Base-by-base conservation (phyloP, 2,113 vertebrate species). In the Pedionomus torquatus region DNA sequence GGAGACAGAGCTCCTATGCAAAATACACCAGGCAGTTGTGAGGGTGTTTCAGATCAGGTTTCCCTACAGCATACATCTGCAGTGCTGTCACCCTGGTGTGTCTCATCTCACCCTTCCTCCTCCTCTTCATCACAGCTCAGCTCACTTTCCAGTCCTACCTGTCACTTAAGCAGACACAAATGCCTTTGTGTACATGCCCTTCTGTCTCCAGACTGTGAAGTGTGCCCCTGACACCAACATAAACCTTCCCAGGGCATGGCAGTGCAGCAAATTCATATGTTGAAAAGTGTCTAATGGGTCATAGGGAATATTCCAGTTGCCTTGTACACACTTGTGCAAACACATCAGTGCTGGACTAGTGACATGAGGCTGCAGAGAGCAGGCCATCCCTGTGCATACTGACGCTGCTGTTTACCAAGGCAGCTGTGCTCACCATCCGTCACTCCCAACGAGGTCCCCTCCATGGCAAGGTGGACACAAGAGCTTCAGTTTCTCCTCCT, bases 51-150 rank as follows among this genome's bases (percentile, higher is more conserved):
- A 84, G 33, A 31, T 52, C 48, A 31, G 16, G 39, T 55, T 37
- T 74, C 33, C n/a, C 30, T 10, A 23, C 1, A 3, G 26, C 39
- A 8, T 31, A 52, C 9, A 6, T 10, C 31, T 16, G 16, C 31
- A 44, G 31, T 44, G 31, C 31, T 72, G 3, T 35, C 3, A 1
- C 37, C 37, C 17, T 0, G 0, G 14, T 52, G 37, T 25, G 55
- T 71, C 46, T 83, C 28, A 39, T 39, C 52, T 58, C 46, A 65
- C 39, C n/a, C 28, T 65, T 61, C 43, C 41, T 64, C 35, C 30
- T 70, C 48, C 33, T 74, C 49, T 31, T 21, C 49, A 37, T 61
- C 66, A 30, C 35, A 43, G 55, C 55, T 60, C 44, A 41, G 26
- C 49, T 33, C 11, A 1, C 49, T 39, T 64, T 31, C 49, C 13